phyloP scores from a whole-genome alignment of 2,888 invertebrate genomes.

The Pteria penguin region DNA sequence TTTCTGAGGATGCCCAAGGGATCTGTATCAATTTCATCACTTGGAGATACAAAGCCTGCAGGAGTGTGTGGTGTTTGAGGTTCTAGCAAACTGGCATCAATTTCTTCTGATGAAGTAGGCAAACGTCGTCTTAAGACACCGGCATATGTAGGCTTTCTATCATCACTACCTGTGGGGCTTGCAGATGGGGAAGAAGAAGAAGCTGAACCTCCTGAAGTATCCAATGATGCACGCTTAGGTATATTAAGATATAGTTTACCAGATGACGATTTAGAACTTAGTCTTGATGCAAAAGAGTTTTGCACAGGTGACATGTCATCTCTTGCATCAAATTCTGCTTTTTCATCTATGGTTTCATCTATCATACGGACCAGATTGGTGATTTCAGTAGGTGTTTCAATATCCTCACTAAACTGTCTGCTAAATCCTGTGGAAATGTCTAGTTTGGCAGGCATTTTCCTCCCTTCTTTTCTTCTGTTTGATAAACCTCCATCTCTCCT shows the following conservation, averaged over 20 bases:
- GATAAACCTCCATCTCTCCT: slow-evolving; percentile 7
- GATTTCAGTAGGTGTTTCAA: slow-evolving; percentile 72
- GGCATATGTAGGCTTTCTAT: slow-evolving; percentile 57
- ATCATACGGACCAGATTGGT: slow-evolving; percentile 72
- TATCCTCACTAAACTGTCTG: slow-evolving; percentile 72
- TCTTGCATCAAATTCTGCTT: slow-evolving; percentile 55
- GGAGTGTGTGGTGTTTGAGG: slow-evolving; percentile 73
- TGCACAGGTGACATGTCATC: background rate
- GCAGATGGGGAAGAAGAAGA: slow-evolving; percentile 49
- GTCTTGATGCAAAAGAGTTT: background rate
- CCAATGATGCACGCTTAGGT: slow-evolving; percentile 32
- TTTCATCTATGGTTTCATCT: slow-evolving; percentile 66
- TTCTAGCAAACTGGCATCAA: slow-evolving; percentile 56
- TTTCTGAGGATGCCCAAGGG: slow-evolving; percentile 74
- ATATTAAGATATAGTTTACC: slow-evolving; percentile 56
- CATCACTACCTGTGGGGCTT: slow-evolving; percentile 48
- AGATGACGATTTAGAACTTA: slow-evolving; percentile 46
- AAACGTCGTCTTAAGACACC: slow-evolving; percentile 55
- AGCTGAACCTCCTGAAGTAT: slow-evolving; percentile 24
- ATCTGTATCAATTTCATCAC: slow-evolving; percentile 68
- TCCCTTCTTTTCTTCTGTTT: slow-evolving; percentile 8
- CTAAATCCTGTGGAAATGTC: slow-evolving; percentile 67
- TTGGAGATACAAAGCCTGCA: slow-evolving; percentile 69
- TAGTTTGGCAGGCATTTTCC: slow-evolving; percentile 11
- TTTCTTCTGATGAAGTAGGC: slow-evolving; percentile 50